These are phyloP conservation scores for Auanema freiburgensis DNA, from an alignment of 2,888 invertebrate genomes.

Conservation along the genomic window DNA sequence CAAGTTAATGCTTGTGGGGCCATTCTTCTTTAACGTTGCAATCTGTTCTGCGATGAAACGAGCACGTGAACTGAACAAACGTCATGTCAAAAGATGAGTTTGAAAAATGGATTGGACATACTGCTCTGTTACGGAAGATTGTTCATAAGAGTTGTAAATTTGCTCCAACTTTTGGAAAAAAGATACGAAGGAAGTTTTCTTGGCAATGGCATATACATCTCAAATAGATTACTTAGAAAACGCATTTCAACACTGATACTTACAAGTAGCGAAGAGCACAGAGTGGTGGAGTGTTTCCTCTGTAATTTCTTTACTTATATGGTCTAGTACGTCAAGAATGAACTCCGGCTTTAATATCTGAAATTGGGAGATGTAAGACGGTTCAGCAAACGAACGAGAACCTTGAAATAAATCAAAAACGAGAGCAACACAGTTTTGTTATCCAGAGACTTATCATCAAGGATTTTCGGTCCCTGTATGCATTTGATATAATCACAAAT, in stretches of 20 bases:
- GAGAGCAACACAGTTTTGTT: constrained; percentile 41
- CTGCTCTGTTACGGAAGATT: constrained; percentile 24
- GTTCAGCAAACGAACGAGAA: too few relatives aligned
- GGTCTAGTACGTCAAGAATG: too few relatives aligned
- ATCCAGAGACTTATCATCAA: constrained; percentile 45
- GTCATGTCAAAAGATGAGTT: too few relatives aligned
- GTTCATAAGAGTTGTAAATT: constrained; percentile 2
- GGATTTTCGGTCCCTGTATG: constrained; percentile 19
- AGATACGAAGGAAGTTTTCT: too few relatives aligned
- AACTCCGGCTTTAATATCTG: too few relatives aligned
- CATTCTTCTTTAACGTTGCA: constrained; percentile 25
- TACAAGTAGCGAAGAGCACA: too few relatives aligned
- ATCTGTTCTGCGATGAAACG: constrained; percentile 37
- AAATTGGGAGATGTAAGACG: background rate
- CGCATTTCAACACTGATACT: too few relatives aligned
- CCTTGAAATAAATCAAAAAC: constrained; percentile 36
- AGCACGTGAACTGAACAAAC: constrained; percentile 31
- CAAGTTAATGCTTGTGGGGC: constrained; percentile 30
- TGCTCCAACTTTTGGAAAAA: too few relatives aligned
- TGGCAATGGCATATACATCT: too few relatives aligned
- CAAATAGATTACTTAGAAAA: too few relatives aligned
- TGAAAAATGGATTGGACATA: background rate
- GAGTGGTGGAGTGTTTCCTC: too few relatives aligned
- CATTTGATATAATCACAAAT: constrained; percentile 37
- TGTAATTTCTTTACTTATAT: too few relatives aligned